Percentiles rank a stretch among this genome's conserved stretches.
Conservation (phyloP, 2,113 vertebrate genomes). For the Vulpes vulpes region DNA sequence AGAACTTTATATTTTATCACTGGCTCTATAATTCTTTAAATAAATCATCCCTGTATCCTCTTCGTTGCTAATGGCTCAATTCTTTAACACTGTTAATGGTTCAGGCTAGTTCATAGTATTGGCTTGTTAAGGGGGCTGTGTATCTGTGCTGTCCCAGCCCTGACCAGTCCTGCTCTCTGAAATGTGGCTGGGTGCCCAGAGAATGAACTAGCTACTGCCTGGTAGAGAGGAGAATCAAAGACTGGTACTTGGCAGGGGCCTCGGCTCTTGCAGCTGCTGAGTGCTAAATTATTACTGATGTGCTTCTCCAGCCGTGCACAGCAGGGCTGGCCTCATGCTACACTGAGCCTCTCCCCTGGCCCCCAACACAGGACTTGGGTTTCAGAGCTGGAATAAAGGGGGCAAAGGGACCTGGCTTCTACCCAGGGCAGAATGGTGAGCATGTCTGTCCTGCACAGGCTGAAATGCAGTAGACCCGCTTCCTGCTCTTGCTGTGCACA, state of each 20-base stretch:
- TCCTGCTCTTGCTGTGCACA: neutral
- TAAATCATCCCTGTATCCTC: neutral
- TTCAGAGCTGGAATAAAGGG: conserved; percentile 40
- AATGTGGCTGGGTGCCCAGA: conserved; percentile 58
- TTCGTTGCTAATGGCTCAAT: neutral
- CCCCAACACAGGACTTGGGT: neutral
- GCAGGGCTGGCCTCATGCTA: neutral
- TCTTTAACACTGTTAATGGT: conserved; percentile 33
- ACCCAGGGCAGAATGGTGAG: neutral
- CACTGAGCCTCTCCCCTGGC: neutral
- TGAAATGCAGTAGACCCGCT: neutral
- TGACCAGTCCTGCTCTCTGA: neutral
- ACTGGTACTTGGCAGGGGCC: conserved; percentile 58
- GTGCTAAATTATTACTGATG: conserved; percentile 55
- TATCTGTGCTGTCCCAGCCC: neutral
- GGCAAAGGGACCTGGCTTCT: neutral
- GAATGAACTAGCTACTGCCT: conserved; percentile 43
- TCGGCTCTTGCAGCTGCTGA: conserved; percentile 27
- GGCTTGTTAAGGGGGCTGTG: neutral
- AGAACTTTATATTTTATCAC: neutral
- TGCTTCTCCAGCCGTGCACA: neutral
- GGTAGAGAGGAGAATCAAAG: conserved; percentile 39
- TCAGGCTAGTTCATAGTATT: neutral
- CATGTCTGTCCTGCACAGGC: neutral
- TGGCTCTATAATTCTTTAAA: neutral